Evolutionary conservation across 2,113 vertebrate genomes (phyloP), one percentile per base, ranked within the genome.

Genomic region (Protobothrops mucrosquamatus): DNA sequence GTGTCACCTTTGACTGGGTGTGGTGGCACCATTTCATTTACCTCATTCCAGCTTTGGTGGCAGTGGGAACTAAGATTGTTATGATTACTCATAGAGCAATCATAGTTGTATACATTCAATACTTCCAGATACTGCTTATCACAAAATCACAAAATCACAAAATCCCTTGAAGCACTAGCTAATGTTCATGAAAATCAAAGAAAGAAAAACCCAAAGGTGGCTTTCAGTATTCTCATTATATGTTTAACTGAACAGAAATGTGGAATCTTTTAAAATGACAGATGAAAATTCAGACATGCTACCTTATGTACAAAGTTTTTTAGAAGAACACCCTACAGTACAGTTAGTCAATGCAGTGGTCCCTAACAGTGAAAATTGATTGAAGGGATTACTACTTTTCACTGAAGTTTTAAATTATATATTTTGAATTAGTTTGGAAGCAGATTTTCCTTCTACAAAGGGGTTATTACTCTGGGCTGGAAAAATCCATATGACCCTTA

Each of bases 151-250:
- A 81, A 34, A 39, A 81, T 81, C 34, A 81, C 2, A 20, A 81
- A 39, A 39, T 39, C 18, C 18, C 34, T 81, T 34, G 18, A 18
- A 39, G 6, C 34, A 39, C 6, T 39, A 74, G 6, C 69, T 74
- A 39, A 94, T 92, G 94, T 87, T 88, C 92, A 64, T 69, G 91
- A 34, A 95, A 93, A 81, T 39, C 26, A 96, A 89, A 94, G 92
- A 89, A 94, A 95, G 92, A 93, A 94, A 86, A 23, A 81, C 6
- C 56, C 89, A 95, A 92, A 94, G 89, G 93, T 91, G 91, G 86
- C 93, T 95, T 91, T 91, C 93, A 88, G 95, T 24, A 18, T 91
- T 90, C 88, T 94, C 94, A 96, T 97, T 96, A 95, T 94, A 96
- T 93, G 96, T 96, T 95, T 92, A 91, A 96, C 96, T 26, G 55